Percentiles rank a stretch among this genome's conserved stretches.
Conservation (phyloP, 1,140 invertebrate species). For the Diachasmimorpha longicaudata region DNA sequence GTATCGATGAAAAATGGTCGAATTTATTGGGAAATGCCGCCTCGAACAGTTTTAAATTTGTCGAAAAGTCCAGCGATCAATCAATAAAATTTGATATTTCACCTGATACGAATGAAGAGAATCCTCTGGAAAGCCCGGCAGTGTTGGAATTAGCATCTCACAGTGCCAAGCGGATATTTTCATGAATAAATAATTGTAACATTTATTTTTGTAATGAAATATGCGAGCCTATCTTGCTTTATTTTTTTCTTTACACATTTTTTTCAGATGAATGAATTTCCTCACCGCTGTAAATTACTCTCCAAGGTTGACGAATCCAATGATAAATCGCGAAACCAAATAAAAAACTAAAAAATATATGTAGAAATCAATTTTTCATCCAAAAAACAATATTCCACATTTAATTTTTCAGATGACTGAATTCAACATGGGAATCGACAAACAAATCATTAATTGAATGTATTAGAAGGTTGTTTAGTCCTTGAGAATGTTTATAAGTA, state of each 20-base stretch:
- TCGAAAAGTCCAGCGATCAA: background rate
- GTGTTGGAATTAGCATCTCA: background rate
- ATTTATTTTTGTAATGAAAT: background rate
- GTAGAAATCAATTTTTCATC: no score
- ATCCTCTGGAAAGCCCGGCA: background rate
- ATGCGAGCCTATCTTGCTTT: background rate
- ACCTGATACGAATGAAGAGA: background rate
- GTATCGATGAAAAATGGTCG: background rate
- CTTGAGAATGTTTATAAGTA: no score
- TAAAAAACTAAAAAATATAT: no score
- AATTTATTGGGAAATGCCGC: background rate
- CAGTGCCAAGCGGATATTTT: background rate
- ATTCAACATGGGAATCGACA: no score
- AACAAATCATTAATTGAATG: no score
- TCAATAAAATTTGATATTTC: background rate
- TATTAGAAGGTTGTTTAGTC: no score
- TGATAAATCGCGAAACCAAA: no score
- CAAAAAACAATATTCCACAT: no score
- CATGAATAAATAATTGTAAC: background rate
- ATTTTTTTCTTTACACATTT: background rate
- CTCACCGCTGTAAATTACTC: no score
- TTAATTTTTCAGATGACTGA: no score
- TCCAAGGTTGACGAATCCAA: no score
- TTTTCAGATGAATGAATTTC: background rate
- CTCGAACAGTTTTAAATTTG: background rate